Evolutionary conservation across 1,140 invertebrate genomes (phyloP).

Genomic region (Hylaeus volcanicus): DNA sequence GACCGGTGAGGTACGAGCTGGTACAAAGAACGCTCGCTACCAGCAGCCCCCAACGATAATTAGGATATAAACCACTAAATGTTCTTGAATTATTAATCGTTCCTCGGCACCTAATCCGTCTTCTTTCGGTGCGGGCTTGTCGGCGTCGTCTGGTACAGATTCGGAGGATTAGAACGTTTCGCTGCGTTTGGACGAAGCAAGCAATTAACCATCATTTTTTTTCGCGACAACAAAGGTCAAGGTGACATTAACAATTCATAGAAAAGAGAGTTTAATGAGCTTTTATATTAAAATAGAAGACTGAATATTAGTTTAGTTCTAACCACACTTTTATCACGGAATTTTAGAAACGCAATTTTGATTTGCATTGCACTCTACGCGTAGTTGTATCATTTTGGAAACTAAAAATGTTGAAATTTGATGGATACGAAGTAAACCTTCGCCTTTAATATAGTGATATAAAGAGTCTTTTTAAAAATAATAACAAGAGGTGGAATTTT

Average conservation of each 20-base stretch:
- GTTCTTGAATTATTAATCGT: slow-evolving; percentile 41
- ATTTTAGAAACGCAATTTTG: too few relatives aligned
- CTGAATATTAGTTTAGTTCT: too few relatives aligned
- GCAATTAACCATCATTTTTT: not conserved
- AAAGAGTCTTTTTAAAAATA: not conserved
- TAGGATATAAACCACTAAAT: slow-evolving; percentile 37
- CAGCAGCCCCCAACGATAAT: slow-evolving; percentile 20
- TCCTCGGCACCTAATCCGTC: slow-evolving; percentile 29
- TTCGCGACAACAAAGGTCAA: not conserved
- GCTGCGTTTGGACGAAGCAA: too few relatives aligned
- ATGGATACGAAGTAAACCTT: too few relatives aligned
- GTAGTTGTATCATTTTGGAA: too few relatives aligned
- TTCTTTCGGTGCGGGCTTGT: slow-evolving; percentile 9
- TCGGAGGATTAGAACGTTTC: not conserved
- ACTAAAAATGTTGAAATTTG: too few relatives aligned
- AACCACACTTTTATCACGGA: too few relatives aligned
- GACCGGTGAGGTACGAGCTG: not conserved
- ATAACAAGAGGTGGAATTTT: not conserved
- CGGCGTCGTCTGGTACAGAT: not conserved
- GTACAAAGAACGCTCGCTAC: slow-evolving; percentile 25
- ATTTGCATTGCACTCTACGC: too few relatives aligned
- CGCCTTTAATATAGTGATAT: too few relatives aligned
- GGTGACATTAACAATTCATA: too few relatives aligned
- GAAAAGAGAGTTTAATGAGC: too few relatives aligned
- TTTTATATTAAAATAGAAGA: too few relatives aligned